Evolutionary conservation across 2,888 invertebrate species (phyloP), one percentile per base, ranked within the genome.

Genomic region (Ommatoiulus sabulosus): DNA sequence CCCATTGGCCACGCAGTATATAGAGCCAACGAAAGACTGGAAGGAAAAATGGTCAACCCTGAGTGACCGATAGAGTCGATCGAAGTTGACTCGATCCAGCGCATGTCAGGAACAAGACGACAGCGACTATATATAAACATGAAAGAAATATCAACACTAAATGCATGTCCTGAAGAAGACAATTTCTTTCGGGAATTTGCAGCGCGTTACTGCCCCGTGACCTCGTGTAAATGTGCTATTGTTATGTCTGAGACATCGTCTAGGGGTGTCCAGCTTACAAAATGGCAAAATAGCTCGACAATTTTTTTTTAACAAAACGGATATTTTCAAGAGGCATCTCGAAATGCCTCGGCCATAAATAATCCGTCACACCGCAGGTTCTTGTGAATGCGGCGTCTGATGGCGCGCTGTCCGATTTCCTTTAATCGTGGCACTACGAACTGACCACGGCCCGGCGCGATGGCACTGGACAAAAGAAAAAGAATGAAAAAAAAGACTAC

Each of bases 321-420:
- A 8, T 7, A 72, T 72, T 72, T 72, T n/a, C 20, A 7, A 4
- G 72, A 10, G 24, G 12, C 72, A 72, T 80, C 80, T 80, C 35
- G 3, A 80, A 80, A 35, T 80, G 80, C 24, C 80, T 80, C 35
- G 12, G n/a, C 80, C 80, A 35, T 80, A 80, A 80, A 80, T 80
- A 80, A 80, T 35, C 80, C 24, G 5, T 17, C 52, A 52, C 52
- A 46, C 15, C 8, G 20, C 15, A 52, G 48, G 48, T 17, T 17
- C 52, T 52, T 72, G 72, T 20, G 15, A 63, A 72, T 3, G 10
- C 0, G 24, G 24, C 35, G 12, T 35, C 35, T 24, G 80, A 80
- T 80, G 80, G 80, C 80, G 80, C 80, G 35, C 24, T 3, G 24
- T 35, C 80, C 35, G 80, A 80, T 15, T 80, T 3, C 80, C 80